phyloP scores from a whole-genome alignment of 2,888 invertebrate species.

The Napeogenes sylphis region DNA sequence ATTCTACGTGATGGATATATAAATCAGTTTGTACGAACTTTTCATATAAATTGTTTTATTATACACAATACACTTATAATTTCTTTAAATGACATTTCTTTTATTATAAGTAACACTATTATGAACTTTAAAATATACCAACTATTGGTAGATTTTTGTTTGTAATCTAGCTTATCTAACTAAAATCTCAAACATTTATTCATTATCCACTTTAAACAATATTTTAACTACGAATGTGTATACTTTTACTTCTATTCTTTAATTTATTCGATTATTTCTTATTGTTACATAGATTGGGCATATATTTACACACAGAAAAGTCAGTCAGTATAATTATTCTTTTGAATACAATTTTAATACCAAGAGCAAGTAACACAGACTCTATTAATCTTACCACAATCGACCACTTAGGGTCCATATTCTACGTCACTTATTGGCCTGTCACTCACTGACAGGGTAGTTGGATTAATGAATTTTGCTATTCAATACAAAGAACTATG shows the following conservation, averaged over 20 bases:
- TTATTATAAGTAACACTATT: background rate
- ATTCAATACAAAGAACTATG: conserved; percentile 29
- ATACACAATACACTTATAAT: conserved; percentile 19
- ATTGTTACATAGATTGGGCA: background rate
- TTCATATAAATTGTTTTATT: conserved; percentile 35
- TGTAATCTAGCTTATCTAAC: background rate
- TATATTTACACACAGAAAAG: conserved; percentile 9
- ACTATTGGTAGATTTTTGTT: background rate
- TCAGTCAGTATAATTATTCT: conserved; percentile 22
- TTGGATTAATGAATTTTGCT: conserved; percentile 41
- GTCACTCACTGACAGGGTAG: conserved; percentile 41
- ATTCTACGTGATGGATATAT: conserved; percentile 38
- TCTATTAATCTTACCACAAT: conserved; percentile 41
- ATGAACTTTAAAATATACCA: background rate
- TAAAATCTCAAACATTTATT: background rate
- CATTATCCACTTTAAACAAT: background rate
- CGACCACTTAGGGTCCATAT: conserved; percentile 37
- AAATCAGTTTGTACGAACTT: conserved; percentile 25
- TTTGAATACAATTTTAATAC: conserved; percentile 22
- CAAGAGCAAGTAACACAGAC: conserved; percentile 30
- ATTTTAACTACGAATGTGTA: background rate
- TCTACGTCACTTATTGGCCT: conserved; percentile 41
- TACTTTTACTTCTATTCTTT: background rate
- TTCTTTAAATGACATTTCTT: background rate
- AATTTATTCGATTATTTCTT: background rate